Base-by-base conservation (phyloP, 92 coral and sea anemone species). In the Montipora capitata region DNA sequence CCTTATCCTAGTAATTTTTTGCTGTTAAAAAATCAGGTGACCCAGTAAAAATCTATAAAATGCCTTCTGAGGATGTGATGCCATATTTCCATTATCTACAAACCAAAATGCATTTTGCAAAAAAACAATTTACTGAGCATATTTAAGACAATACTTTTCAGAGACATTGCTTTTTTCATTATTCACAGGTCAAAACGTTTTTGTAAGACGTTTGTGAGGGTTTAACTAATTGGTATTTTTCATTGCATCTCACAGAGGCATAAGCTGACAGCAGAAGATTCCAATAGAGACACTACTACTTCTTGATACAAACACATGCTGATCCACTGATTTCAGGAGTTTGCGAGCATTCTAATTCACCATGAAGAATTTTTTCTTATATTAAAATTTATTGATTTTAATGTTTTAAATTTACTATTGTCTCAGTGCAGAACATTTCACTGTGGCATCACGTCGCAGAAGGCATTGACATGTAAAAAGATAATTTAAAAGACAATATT, bases 231-330 rank as follows among this genome's bases (percentile, higher is more conserved):
- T 43, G 41, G 87, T 83, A 20, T 81, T 83, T 54, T 41, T 83
- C 69, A 49, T 83, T 83, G n/a, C 87, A 43, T 40, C 61, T 70
- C 72, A 57, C 87, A 83, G 87, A 78, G 87, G 72, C 61, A 41
- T 72, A 58, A 71, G 40, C 56, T 41, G 45, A 59, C 63, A 39
- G 57, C 44, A 9, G 87, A 61, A 7, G 79, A 72, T 57, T 45
- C 79, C 72, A 58, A 72, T 72, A 72, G 71, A 72, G 87, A 72
- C 13, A 61, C 61, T 41, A 70, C 72, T 69, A 56, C 70, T 11
- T 57, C 45, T 52, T 61, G 87, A 83, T 72, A 16, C 27, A 67
- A 35, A 83, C 52, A 43, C 10, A 68, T 41, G 41, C 59, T 48
- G 69, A 72, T 81, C 54, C 42, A 14, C 48, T 1, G 49, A 83